phyloP scores from a whole-genome alignment of 2,113 vertebrate genomes.

The Mola mola region DNA sequence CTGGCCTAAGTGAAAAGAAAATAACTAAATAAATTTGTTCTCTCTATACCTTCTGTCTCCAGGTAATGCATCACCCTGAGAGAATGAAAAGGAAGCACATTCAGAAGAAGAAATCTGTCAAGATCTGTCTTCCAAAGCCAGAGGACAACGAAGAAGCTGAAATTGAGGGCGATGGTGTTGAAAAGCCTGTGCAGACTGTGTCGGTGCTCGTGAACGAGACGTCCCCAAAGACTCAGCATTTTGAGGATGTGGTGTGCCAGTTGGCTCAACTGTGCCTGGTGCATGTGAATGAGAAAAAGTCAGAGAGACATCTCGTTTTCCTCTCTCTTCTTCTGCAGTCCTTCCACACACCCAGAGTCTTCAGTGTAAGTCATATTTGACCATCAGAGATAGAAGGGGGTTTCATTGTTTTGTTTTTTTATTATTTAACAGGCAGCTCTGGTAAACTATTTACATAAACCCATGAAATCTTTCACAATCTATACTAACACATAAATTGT shows the following conservation, averaged over 20 bases:
- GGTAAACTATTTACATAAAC: too few relatives aligned
- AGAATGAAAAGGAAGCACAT: constrained; percentile 63
- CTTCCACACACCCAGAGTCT: constrained; percentile 88
- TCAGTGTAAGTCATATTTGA: constrained; percentile 70
- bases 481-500: too few relatives aligned
- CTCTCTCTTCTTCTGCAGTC: constrained; percentile 87
- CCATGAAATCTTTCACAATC: too few relatives aligned
- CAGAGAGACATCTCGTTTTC: constrained; percentile 89
- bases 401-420: neutral
- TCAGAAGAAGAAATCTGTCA: constrained; percentile 84
- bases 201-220: constrained; percentile 35
- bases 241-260: constrained; percentile 90
- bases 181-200: constrained; percentile 36
- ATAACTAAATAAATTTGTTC: constrained; percentile 10
- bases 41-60: constrained; percentile 7
- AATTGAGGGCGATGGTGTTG: constrained; percentile 34
- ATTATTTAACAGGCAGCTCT: neutral
- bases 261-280: constrained; percentile 89
- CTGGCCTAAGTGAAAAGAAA: neutral
- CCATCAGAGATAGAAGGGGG: neutral
- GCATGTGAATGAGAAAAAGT: constrained; percentile 86
- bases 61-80: constrained; percentile 87
- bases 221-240: constrained; percentile 77
- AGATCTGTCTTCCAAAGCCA: constrained; percentile 84
- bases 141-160: constrained; percentile 58